A percentile compares a stretch with the other conserved stretches of the same genome.
phyloP scores from a whole-genome alignment of 1,140 invertebrate species.

The Drosophila subpulchrella region DNA sequence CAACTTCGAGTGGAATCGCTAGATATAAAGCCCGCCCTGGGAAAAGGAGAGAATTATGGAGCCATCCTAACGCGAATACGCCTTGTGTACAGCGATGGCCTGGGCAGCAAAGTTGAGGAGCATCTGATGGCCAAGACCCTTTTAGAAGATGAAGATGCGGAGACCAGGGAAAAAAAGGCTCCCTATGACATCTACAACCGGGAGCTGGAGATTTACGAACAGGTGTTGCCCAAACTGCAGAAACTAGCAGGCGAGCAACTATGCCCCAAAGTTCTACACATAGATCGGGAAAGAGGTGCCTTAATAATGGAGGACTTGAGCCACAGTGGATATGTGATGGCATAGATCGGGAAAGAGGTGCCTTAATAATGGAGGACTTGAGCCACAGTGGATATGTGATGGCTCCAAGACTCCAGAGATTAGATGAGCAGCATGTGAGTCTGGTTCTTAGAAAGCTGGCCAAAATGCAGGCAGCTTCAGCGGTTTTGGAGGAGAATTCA shows the following conservation, averaged over 20 bases:
- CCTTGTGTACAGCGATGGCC: constrained; percentile 20
- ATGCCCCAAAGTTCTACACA: constrained; percentile 44
- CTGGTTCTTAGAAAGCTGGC: constrained; percentile 86
- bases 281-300: constrained; percentile 43
- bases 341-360: constrained; percentile 49
- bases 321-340: constrained; percentile 80
- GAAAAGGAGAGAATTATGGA: constrained; percentile 73
- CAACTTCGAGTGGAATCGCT: constrained; percentile 26
- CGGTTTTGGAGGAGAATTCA: constrained; percentile 28
- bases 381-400: constrained; percentile 72
- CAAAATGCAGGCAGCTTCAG: constrained; percentile 86
- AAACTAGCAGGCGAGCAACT: constrained; percentile 48
- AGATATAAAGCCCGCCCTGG: constrained; percentile 36
- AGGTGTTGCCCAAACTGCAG: constrained; percentile 57
- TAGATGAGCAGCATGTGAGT: constrained; percentile 85
- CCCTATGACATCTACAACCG: constrained; percentile 65
- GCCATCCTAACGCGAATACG: constrained; percentile 54
- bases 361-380: constrained; percentile 62
- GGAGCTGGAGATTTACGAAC: constrained; percentile 62
- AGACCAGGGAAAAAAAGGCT: constrained; percentile 43
- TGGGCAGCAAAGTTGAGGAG: background rate
- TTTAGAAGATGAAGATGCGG: constrained; percentile 51
- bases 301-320: constrained; percentile 62
- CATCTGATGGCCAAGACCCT: constrained; percentile 59
- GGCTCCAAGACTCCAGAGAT: constrained; percentile 85